These are phyloP conservation scores for Stichopus horrens DNA, from an alignment of 53 echinoderm and acorn worm genomes.

Conservation along the genomic window DNA sequence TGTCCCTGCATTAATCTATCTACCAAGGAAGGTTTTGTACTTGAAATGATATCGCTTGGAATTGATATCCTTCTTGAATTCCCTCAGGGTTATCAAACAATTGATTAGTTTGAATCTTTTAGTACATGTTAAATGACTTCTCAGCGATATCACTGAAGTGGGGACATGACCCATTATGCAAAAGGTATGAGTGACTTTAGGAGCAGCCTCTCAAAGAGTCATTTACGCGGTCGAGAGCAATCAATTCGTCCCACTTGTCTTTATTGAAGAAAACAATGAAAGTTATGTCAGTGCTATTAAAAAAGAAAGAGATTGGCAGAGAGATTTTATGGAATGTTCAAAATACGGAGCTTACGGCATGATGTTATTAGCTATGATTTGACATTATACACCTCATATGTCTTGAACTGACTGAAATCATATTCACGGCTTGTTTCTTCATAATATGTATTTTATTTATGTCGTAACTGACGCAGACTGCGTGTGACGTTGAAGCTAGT, in stretches of 20 bases:
- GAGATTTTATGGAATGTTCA: too few species aligned
- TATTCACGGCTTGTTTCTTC: too few species aligned
- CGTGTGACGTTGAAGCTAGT: too few species aligned
- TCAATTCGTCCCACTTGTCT: slow-evolving; percentile 1
- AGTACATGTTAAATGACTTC: not conserved
- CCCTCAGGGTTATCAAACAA: slow-evolving; percentile 7
- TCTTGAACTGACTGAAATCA: too few species aligned
- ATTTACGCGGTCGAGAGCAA: not conserved
- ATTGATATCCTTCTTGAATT: slow-evolving; percentile 1
- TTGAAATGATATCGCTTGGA: not conserved
- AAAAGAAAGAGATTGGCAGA: too few species aligned
- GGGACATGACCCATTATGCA: not conserved
- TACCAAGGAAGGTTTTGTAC: not conserved
- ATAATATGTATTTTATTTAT: too few species aligned
- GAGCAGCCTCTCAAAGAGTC: not conserved
- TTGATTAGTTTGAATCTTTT: slow-evolving; percentile 14
- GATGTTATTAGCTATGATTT: too few species aligned
- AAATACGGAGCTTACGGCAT: too few species aligned
- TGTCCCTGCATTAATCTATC: slow-evolving; percentile 29
- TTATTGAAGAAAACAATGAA: too few species aligned
- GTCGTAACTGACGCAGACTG: too few species aligned
- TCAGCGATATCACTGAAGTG: not conserved
- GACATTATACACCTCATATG: too few species aligned
- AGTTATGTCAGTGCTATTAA: too few species aligned
- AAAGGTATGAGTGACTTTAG: not conserved